Base-by-base conservation (phyloP, 2,113 vertebrate genomes). In the Spea bombifrons region DNA sequence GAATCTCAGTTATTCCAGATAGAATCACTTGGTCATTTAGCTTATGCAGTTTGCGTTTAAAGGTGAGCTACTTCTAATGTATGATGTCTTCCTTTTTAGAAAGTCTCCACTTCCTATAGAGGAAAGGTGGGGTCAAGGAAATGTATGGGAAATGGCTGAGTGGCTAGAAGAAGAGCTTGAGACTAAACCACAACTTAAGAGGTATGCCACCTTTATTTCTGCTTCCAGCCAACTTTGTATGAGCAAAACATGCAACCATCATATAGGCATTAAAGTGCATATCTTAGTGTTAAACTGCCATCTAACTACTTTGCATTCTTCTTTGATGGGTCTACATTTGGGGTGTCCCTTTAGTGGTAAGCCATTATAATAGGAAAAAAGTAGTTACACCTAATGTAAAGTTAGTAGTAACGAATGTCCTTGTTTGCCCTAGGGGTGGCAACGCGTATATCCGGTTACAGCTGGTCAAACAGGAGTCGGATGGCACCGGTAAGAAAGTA, bases 361-460 rank as follows among this genome's bases (percentile, higher is more conserved):
- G n/a, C n/a, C n/a, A n/a, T n/a, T n/a, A n/a, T n/a, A n/a, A n/a
- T n/a, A n/a, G n/a, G n/a, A n/a, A n/a, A n/a, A n/a, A n/a, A n/a
- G n/a, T 30, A 30, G 30, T 30, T 30, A 30, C 30, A 30, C 30
- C 30, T 30, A 30, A 30, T 2, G 30, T 30, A 30, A 30, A 30
- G 30, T 30, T 30, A 30, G 30, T 30, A 30, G 9, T 52, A 52
- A 52, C 9, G 2, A 2, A 73, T 45, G 80, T 74, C 76, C 66
- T 49, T 57, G 17, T 70, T 82, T 65, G 81, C 9, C 85, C 5
- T 73, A 79, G 77, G 48, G 48, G 81, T 12, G 86, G 90, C 17
- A 92, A 88, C n/a, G 92, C 94, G 86, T 95, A 91, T 76, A 84
- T 93, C 71, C 95, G 94, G 84, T 91, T 94, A 81, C 92, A 94